Percentiles rank a stretch among this genome's conserved stretches.
phyloP scores from a whole-genome alignment of 2,113 vertebrate species.

The Cyphomyrus discorhynchus region DNA sequence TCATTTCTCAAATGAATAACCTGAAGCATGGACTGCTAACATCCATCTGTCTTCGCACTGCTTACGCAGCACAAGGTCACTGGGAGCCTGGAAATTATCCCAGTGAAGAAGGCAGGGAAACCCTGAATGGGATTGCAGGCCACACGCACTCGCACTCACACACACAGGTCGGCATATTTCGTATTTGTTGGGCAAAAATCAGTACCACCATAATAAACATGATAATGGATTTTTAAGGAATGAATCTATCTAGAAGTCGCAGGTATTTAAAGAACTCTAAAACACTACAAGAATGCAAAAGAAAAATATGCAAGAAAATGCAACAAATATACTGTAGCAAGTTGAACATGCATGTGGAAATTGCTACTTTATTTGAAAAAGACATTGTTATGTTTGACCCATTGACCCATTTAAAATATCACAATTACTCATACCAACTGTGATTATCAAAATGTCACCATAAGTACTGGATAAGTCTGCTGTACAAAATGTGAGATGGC shows the following conservation, averaged over 20 bases:
- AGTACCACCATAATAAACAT: not conserved
- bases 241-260: not conserved
- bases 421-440: not conserved
- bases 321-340: not conserved
- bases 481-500: not conserved
- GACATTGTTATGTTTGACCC: not conserved
- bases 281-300: not conserved
- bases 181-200: not conserved
- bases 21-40: not conserved
- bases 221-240: not conserved
- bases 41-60: not conserved
- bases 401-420: not conserved
- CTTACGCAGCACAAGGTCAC: not conserved
- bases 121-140: not conserved
- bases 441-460: not conserved
- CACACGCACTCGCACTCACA: not conserved
- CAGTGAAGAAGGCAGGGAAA: not conserved
- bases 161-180: not conserved
- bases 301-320: not conserved
- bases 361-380: not conserved
- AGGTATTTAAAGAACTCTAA: not conserved
- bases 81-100: not conserved
- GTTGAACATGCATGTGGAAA: not conserved
- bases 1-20: not conserved
- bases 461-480: not conserved